These are phyloP conservation scores for Mimas tiliae DNA, from an alignment of 2,888 invertebrate genomes.

Conservation along the genomic window DNA sequence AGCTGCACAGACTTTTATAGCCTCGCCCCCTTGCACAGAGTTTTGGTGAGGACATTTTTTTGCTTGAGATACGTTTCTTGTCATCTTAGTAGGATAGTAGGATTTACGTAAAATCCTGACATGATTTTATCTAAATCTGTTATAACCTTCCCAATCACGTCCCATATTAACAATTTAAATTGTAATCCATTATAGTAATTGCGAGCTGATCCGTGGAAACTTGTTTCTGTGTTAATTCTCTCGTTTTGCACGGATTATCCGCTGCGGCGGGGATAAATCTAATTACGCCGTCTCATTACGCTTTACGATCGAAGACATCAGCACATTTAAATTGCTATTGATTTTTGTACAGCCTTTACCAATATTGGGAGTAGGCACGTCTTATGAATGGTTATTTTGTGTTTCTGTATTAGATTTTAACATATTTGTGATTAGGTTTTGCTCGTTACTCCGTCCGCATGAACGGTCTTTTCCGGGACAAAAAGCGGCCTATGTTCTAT, in stretches of 20 bases:
- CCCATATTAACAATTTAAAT: constrained; percentile 20
- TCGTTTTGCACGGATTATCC: constrained; percentile 24
- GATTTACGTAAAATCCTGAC: background rate
- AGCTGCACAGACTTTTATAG: too few species aligned
- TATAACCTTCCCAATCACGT: constrained; percentile 2
- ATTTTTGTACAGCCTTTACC: constrained; percentile 7
- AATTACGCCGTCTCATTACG: constrained; percentile 72
- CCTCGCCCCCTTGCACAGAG: too few species aligned
- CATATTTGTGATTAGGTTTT: too few species aligned
- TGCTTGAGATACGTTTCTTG: too few species aligned
- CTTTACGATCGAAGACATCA: constrained; percentile 59
- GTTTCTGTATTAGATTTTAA: too few species aligned
- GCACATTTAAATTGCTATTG: constrained; percentile 45
- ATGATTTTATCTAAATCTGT: background rate
- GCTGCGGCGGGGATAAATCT: constrained; percentile 51
- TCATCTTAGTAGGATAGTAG: too few species aligned
- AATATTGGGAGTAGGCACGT: background rate
- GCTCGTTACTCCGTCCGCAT: too few species aligned
- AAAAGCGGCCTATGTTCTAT: too few species aligned
- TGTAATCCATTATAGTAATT: constrained; percentile 18
- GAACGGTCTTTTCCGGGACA: too few species aligned
- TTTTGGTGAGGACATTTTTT: too few species aligned
- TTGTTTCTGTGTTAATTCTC: constrained; percentile 23
- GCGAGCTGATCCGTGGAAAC: constrained; percentile 9
- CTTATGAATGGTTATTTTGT: too few species aligned